phyloP scores from a whole-genome alignment of 2,888 invertebrate genomes.

The Lucinisca nassula region DNA sequence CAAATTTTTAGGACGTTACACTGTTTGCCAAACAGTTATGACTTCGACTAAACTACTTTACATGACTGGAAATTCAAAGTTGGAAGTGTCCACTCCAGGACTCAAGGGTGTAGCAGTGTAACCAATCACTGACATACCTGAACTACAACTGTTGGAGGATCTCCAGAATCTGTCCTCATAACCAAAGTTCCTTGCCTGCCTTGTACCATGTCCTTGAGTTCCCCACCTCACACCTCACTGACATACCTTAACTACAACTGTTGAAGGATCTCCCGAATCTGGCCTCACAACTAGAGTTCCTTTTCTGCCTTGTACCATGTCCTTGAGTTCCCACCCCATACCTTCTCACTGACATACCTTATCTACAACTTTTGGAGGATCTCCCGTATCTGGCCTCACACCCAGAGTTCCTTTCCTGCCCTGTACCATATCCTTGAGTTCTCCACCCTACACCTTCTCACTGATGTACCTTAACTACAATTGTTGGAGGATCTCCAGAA shows the following conservation, averaged over 20 bases:
- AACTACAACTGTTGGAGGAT: no score
- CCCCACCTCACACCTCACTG: conserved; percentile 88
- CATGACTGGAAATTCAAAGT: no score
- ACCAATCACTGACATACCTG: no score
- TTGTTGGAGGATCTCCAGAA: conserved; percentile 88
- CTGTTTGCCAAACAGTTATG: no score
- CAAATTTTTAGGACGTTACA: no score
- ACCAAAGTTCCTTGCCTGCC: conserved; percentile 87
- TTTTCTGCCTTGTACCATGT: conserved; percentile 80
- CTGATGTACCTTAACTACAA: conserved; percentile 89
- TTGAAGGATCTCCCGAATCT: conserved; percentile 89
- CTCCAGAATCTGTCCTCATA: conserved; percentile 89
- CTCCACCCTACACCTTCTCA: conserved; percentile 88
- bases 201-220: conserved; percentile 86
- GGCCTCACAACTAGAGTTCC: conserved; percentile 89
- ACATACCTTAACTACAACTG: conserved; percentile 88
- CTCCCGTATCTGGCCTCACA: conserved; percentile 89
- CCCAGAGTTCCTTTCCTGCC: conserved; percentile 87
- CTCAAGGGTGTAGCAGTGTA: no score
- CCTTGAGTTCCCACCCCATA: conserved; percentile 88
- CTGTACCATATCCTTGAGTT: conserved; percentile 86
- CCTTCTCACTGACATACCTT: conserved; percentile 87
- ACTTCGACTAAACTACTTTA: no score
- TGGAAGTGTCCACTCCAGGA: no score
- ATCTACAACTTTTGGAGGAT: conserved; percentile 88